Base-by-base conservation (phyloP, 2,888 invertebrate species). In the Diarsia rubi region DNA sequence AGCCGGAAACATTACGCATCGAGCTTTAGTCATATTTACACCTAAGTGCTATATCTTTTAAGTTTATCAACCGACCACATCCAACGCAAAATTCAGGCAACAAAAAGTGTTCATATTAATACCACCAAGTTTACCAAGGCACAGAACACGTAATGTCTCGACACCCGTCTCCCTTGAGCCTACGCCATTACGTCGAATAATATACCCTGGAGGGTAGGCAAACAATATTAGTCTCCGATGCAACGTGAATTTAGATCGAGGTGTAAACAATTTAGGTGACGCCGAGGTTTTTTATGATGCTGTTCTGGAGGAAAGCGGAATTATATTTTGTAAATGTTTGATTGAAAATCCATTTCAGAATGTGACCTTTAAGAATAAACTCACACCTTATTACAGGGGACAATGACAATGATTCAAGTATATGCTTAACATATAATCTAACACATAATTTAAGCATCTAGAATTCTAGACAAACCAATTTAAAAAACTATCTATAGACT, bases 161-260 rank as follows among this genome's bases (percentile, higher is more conserved):
- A 37, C 70, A 24, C 42, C 44, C 37, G 31, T 19, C 42, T 82
- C 82, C 82, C 85, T 21, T 42, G 85, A 67, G 77, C 24, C 67
- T 57, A 16, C 9, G 66, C 63, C 70, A 82, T 76, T 72, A 76
- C 57, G 31, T 8, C 75, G 70, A 69, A 75, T 83, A 69, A 85
- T 73, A 24, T 85, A 71, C 69, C 71, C 69, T 5, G 9, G 75
- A 68, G 78, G 66, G 68, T 63, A 67, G 65, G 60, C 70, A 49
- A 42, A 71, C 76, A 81, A 73, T 82, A 85, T 78, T 62, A 77
- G 85, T 72, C 85, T 78, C 85, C 59, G 44, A 73, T 73, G 85
- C 70, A 76, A 60, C 62, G 54, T 82, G 78, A 85, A 85, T 85
- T 72, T 82, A 77, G 78, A 82, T 85, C 62, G 78, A 69, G 71